These are phyloP conservation scores for Limnephilus auricula DNA, from an alignment of 2,888 invertebrate genomes.

Conservation along the genomic window DNA sequence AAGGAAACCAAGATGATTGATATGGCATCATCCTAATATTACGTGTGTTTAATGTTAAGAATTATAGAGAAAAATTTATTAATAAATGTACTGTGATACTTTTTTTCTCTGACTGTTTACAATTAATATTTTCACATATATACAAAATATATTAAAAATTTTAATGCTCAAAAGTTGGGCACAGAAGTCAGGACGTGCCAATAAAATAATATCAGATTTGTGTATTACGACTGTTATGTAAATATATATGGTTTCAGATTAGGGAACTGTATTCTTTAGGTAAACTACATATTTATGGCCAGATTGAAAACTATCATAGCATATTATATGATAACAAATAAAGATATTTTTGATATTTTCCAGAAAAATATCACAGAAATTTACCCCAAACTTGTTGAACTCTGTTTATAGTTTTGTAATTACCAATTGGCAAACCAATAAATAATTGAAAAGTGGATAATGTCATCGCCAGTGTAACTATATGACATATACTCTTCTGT, in stretches of 20 bases:
- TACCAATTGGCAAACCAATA: background rate
- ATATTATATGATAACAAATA: slow-evolving; percentile 47
- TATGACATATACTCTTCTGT: background rate
- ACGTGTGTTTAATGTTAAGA: slow-evolving; percentile 41
- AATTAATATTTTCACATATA: slow-evolving; percentile 61
- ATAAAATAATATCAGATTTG: slow-evolving; percentile 55
- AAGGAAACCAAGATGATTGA: slow-evolving; percentile 57
- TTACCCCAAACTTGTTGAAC: slow-evolving; percentile 16
- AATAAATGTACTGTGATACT: slow-evolving; percentile 67
- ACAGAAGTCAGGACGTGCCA: slow-evolving; percentile 54
- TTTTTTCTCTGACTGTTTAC: slow-evolving; percentile 64
- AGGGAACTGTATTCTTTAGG: slow-evolving; percentile 32
- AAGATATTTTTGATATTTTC: slow-evolving; percentile 63
- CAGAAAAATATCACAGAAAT: slow-evolving; percentile 42
- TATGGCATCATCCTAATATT: slow-evolving; percentile 63
- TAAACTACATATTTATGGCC: slow-evolving; percentile 32
- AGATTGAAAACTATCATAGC: slow-evolving; percentile 60
- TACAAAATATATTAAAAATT: slow-evolving; percentile 55
- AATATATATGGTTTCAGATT: slow-evolving; percentile 46
- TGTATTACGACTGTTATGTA: slow-evolving; percentile 58
- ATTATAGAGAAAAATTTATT: slow-evolving; percentile 58
- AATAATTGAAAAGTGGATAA: background rate
- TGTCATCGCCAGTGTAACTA: background rate
- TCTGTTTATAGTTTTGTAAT: background rate
- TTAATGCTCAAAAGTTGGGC: slow-evolving; percentile 61